A percentile compares a stretch with the other conserved stretches of the same genome.
Evolutionary conservation across 2,888 invertebrate genomes (phyloP).

Genomic region (Campopleginae sp.): DNA sequence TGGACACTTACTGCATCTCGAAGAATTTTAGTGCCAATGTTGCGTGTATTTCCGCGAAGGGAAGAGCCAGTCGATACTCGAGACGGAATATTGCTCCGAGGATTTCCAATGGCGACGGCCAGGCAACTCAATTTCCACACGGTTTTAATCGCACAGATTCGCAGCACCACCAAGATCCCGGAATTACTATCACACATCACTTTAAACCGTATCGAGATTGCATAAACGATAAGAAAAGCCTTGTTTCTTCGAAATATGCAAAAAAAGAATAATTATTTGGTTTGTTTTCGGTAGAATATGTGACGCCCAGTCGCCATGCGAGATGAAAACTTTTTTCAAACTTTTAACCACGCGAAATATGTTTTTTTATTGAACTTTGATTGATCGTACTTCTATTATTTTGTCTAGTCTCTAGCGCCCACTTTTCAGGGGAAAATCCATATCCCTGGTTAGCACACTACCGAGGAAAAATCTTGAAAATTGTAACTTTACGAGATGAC

Average conservation of each 20-base stretch:
- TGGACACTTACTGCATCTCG: conserved; percentile 63
- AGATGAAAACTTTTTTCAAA: background rate
- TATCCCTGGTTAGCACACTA: background rate
- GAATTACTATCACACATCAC: conserved; percentile 49
- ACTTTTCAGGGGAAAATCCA: background rate
- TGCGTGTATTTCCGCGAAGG: conserved; percentile 25
- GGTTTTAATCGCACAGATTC: conserved; percentile 33
- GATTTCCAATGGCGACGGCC: conserved; percentile 34
- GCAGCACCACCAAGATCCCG: conserved; percentile 17
- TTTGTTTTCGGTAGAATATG: background rate
- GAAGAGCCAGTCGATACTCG: conserved; percentile 10
- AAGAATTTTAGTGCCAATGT: conserved; percentile 33
- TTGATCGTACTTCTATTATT: background rate
- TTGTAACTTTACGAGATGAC: background rate
- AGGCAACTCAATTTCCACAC: conserved; percentile 4
- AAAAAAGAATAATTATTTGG: background rate
- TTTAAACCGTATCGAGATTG: conserved; percentile 6
- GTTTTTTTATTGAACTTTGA: background rate
- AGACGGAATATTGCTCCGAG: conserved; percentile 7
- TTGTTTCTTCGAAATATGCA: background rate
- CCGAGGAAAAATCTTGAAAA: background rate
- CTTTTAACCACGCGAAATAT: background rate
- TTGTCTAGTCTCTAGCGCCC: background rate
- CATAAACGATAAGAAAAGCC: background rate
- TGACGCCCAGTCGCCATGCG: background rate